A percentile compares a stretch with the other conserved stretches of the same genome.
phyloP scores from a whole-genome alignment of 2,888 invertebrate genomes.

The Rugalucina vietnamica region DNA sequence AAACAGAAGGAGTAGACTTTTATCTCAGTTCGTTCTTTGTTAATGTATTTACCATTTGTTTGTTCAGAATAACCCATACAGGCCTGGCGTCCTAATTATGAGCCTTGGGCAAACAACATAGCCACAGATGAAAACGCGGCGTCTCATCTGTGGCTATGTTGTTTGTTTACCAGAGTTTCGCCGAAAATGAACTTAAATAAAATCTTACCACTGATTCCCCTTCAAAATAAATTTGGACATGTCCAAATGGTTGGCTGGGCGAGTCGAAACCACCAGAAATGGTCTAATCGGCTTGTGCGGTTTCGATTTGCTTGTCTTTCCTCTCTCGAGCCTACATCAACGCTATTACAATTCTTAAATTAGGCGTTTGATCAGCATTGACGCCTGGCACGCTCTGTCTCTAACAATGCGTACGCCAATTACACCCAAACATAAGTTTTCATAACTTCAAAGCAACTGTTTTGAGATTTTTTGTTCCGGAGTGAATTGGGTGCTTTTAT shows the following conservation, averaged over 20 bases:
- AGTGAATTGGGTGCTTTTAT: background rate
- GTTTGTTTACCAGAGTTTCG: too few relatives aligned
- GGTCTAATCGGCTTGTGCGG: background rate
- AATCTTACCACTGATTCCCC: too few relatives aligned
- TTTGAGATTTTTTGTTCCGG: background rate
- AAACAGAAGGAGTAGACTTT: background rate
- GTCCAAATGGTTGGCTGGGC: too few relatives aligned
- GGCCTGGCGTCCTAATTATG: too few relatives aligned
- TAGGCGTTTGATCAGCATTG: background rate
- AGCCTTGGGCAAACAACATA: too few relatives aligned
- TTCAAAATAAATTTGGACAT: too few relatives aligned
- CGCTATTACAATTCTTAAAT: background rate
- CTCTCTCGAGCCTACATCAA: background rate
- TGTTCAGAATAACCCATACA: too few relatives aligned
- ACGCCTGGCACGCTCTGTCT: background rate
- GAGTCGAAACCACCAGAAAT: too few relatives aligned
- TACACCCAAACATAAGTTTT: background rate
- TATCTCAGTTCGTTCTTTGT: background rate
- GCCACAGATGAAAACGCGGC: too few relatives aligned
- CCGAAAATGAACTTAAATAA: too few relatives aligned
- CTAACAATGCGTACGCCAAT: background rate
- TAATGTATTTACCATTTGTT: background rate
- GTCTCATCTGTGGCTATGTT: too few relatives aligned
- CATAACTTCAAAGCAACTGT: background rate
- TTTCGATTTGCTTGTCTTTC: background rate